Evolutionary conservation across 1,140 invertebrate species (phyloP).

Genomic region (Drosophila truncata): DNA sequence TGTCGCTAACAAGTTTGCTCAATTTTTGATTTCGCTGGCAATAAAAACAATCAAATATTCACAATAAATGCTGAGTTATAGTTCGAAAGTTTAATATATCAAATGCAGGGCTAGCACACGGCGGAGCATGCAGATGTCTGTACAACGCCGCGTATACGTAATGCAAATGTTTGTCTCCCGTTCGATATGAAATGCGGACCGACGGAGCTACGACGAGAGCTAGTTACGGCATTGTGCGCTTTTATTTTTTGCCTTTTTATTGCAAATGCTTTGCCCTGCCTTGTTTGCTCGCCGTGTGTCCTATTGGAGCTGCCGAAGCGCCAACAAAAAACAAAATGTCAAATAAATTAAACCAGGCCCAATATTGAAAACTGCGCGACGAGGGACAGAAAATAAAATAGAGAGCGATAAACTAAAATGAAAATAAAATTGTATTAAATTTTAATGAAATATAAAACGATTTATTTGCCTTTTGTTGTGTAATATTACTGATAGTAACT

Average conservation of each 20-base stretch:
- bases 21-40: constrained; percentile 58
- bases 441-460: constrained; percentile 48
- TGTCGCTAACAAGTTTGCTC: constrained; percentile 56
- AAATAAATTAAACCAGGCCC: constrained; percentile 49
- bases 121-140: constrained; percentile 34
- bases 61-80: constrained; percentile 75
- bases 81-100: constrained; percentile 70
- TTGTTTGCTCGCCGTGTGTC: constrained; percentile 34
- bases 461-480: constrained; percentile 42
- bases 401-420: constrained; percentile 19
- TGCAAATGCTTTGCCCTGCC: constrained; percentile 34
- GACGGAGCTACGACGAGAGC: constrained; percentile 32
- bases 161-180: constrained; percentile 48
- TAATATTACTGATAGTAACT: constrained; percentile 24
- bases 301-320: constrained; percentile 41
- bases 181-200: constrained; percentile 9
- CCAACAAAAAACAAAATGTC: constrained; percentile 40
- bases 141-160: constrained; percentile 60
- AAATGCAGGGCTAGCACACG: constrained; percentile 49
- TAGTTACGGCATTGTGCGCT: constrained; percentile 50
- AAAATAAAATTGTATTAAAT: constrained; percentile 53
- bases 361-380: constrained; percentile 35
- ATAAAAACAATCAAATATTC: constrained; percentile 74
- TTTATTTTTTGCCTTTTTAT: constrained; percentile 61
- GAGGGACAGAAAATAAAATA: constrained; percentile 12